Evolutionary conservation across 2,888 invertebrate genomes (phyloP).

Genomic region (Drosophila mulleri): DNA sequence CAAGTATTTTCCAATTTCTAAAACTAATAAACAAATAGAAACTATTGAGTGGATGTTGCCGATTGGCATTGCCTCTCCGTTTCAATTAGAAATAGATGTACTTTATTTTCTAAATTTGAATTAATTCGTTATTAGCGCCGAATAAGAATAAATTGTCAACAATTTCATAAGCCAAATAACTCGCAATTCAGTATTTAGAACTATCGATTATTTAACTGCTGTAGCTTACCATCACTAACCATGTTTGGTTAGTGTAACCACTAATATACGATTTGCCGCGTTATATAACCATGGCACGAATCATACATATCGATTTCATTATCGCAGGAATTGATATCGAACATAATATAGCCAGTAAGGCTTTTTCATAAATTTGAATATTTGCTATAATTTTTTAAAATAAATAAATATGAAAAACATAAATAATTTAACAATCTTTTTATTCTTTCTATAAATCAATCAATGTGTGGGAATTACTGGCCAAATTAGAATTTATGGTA

Average conservation of each 20-base stretch:
- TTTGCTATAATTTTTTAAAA: too few species aligned
- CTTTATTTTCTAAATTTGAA: too few species aligned
- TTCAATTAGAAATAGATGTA: too few species aligned
- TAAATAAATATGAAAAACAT: neutral
- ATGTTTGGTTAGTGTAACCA: too few species aligned
- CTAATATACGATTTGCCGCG: neutral
- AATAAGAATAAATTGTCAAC: neutral
- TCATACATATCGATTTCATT: neutral
- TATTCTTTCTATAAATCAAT: constrained; percentile 18
- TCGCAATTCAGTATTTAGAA: neutral
- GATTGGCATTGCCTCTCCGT: too few species aligned
- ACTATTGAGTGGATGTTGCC: too few species aligned
- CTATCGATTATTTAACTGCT: neutral
- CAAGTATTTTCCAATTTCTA: too few species aligned
- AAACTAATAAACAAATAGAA: too few species aligned
- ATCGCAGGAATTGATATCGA: neutral
- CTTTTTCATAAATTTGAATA: neutral
- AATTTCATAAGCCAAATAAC: neutral
- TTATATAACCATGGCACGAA: neutral
- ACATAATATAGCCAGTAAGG: too few species aligned
- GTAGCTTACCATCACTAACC: too few species aligned
- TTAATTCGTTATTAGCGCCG: too few species aligned
- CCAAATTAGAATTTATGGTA: constrained; percentile 38
- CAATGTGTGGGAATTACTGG: constrained; percentile 32
- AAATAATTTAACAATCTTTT: constrained; percentile 10